Percentiles rank a stretch among this genome's conserved stretches.
Conservation (phyloP, 37 sponge, comb jelly and placozoan genomes). For the Haliclona indistincta region DNA sequence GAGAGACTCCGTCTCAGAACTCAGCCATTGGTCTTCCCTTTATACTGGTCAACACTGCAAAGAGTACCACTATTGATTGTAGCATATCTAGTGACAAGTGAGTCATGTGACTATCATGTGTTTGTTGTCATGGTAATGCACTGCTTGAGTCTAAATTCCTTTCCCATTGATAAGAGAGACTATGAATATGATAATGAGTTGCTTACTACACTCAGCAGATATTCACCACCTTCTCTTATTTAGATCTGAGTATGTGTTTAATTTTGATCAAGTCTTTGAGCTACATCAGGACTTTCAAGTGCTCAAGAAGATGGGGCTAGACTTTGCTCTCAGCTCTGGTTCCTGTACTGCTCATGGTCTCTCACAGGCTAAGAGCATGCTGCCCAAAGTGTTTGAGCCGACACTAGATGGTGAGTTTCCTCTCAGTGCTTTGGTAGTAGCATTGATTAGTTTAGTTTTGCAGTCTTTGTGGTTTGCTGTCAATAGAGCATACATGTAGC, state of each 20-base stretch:
- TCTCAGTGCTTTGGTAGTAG: too few relatives aligned
- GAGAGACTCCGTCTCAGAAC: conserved; percentile 74
- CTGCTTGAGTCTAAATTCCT: background rate
- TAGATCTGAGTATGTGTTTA: conserved; percentile 92
- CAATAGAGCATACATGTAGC: too few relatives aligned
- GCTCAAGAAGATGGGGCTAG: conserved; percentile 90
- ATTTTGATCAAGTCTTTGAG: conserved; percentile 92
- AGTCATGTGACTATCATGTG: conserved; percentile 10
- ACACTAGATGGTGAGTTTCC: conserved; percentile 57
- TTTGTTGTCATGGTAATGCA: background rate
- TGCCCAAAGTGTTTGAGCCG: conserved; percentile 78
- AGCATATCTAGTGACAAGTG: conserved; percentile 96
- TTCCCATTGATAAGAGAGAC: background rate
- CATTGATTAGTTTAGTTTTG: too few relatives aligned
- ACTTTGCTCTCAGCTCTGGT: conserved; percentile 78
- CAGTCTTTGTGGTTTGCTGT: too few relatives aligned
- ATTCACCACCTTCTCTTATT: background rate
- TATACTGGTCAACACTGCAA: conserved; percentile 80
- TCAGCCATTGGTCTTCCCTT: conserved; percentile 88
- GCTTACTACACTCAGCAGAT: background rate
- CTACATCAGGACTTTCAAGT: conserved; percentile 88
- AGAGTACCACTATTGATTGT: conserved; percentile 92
- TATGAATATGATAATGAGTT: background rate
- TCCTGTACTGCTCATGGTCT: conserved; percentile 58
- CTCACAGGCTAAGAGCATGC: conserved; percentile 59